Base-by-base conservation (phyloP, 2,797 vertebrate genomes). In the Aotus griseimembra region DNA sequence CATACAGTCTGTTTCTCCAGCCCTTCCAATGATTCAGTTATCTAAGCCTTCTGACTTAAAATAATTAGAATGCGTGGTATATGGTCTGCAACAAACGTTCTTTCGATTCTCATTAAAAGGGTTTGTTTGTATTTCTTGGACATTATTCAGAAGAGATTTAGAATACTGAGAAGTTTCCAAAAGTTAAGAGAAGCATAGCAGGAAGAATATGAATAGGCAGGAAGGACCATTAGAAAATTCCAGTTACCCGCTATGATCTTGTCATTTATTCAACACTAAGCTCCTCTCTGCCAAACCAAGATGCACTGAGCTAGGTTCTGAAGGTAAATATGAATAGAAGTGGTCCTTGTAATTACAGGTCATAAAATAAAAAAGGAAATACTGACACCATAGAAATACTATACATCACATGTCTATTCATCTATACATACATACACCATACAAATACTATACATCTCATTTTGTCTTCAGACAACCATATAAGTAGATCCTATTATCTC, bases 71-170 rank as follows among this genome's bases (percentile, higher is more conserved):
- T 52, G 1, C 7, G n/a, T 50, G 24, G 13, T 93, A 26, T 58
- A 13, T 22, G n/a, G n/a, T 46, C 83, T 64, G 6, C 19, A 96
- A 75, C n/a, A 87, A 70, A 89, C 26, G 76, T 55, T 64, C 19
- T 33, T 80, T 52, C 72, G n/a, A 61, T 41, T 70, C 41, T 76
- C 30, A 46, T 44, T 84, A n/a, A 3, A 70, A 89, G 28, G 14
- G 9, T 93, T 75, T 92, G 22, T 95, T 82, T 90, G 46, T 30
- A 57, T 87, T 89, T 72, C 44, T 94, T 83, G 39, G 22, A 86
- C 17, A 36, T 61, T 83, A 79, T 87, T 82, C 33, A 82, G 7
- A 64, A 55, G 64, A 93, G 14, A 79, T 82, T 67, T 84, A 46
- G 64, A 88, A 84, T 33, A 55, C 24, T 77, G 17, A 82, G 33